Conservation (phyloP, 2,888 invertebrate species). For the Drosophila tanythrix region DNA sequence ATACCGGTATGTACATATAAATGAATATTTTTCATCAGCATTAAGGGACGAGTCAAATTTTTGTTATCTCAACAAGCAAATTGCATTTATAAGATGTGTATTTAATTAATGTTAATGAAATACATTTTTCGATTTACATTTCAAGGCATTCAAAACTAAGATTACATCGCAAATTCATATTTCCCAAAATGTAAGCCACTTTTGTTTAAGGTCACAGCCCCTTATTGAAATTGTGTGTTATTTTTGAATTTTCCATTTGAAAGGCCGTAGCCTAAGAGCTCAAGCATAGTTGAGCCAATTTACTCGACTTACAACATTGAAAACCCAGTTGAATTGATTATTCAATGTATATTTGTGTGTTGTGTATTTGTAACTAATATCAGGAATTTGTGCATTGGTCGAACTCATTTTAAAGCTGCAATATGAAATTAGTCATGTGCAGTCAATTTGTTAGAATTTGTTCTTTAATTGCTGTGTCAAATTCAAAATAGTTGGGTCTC, state of each 20-base stretch:
- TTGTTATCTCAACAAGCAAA: not conserved
- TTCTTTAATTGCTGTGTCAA: conserved; percentile 18
- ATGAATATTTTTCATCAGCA: not conserved
- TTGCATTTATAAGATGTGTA: not conserved
- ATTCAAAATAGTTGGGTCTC: conserved; percentile 35
- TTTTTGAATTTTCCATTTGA: not conserved
- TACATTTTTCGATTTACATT: not conserved
- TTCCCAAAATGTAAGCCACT: not conserved
- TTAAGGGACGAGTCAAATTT: not conserved
- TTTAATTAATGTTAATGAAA: not conserved
- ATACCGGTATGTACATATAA: not conserved
- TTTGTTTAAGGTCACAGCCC: too few relatives aligned
- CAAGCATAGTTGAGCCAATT: not conserved
- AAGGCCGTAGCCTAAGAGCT: not conserved
- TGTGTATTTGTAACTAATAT: not conserved
- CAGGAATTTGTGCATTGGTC: not conserved
- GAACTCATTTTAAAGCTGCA: not conserved
- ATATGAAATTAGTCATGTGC: conserved; percentile 2
- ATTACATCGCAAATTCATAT: not conserved
- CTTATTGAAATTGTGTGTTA: not conserved
- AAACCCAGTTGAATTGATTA: not conserved
- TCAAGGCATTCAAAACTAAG: too few relatives aligned
- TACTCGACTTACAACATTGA: not conserved
- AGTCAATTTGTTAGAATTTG: conserved; percentile 5
- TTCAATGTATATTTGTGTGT: not conserved